These are phyloP conservation scores for Haliaeetus leucogaster DNA, from an alignment of 2,113 vertebrate species.

Conservation along the genomic window DNA sequence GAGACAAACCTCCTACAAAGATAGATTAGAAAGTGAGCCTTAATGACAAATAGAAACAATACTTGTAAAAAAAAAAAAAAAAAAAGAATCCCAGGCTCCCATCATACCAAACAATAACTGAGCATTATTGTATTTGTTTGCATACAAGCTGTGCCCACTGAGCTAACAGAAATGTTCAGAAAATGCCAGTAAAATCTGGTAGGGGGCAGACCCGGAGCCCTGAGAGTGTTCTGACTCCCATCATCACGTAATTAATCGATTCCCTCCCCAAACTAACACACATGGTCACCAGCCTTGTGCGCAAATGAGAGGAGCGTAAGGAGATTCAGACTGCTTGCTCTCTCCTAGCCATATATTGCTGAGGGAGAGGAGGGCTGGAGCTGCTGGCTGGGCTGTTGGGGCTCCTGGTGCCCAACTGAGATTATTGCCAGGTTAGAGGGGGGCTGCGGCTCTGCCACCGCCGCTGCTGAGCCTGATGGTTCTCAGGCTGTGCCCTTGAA, in stretches of 20 bases:
- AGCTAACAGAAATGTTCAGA: neutral
- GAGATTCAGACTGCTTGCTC: neutral
- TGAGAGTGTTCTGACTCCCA: neutral
- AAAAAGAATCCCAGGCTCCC: neutral
- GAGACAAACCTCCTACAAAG: conserved; percentile 7
- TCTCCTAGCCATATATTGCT: neutral
- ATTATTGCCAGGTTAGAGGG: neutral
- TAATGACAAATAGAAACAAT: conserved; percentile 60
- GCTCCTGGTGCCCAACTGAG: neutral
- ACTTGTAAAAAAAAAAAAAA: neutral
- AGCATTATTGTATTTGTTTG: neutral
- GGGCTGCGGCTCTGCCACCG: neutral
- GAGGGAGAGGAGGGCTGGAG: neutral
- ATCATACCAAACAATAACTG: conserved; percentile 23
- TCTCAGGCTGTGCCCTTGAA: neutral
- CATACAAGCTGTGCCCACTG: neutral
- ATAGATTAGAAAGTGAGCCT: conserved; percentile 49
- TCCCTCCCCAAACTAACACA: neutral
- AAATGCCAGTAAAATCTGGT: conserved; percentile 15
- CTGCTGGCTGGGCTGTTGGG: neutral
- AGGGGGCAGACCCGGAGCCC: neutral
- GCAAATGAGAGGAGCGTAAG: neutral
- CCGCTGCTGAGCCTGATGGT: neutral
- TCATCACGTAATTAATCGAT: neutral
- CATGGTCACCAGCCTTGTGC: neutral